Percentiles rank a stretch among this genome's conserved stretches.
Evolutionary conservation across 1,140 invertebrate species (phyloP).

Genomic region (Aphis gossypii): DNA sequence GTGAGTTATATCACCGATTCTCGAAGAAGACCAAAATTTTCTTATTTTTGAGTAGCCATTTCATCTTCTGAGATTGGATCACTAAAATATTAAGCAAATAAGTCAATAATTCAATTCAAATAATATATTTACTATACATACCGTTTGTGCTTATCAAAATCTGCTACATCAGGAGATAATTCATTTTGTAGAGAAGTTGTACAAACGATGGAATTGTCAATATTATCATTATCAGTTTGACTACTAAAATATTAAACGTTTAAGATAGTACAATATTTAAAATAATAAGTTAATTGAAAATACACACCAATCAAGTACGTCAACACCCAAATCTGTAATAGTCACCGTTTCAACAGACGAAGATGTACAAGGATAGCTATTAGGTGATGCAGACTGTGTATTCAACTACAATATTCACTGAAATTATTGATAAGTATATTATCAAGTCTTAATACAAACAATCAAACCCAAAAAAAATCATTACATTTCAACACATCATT

Average conservation of each 20-base stretch:
- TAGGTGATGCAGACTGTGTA: not conserved
- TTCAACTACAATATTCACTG: slow-evolving; percentile 2
- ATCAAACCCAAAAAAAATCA: not conserved
- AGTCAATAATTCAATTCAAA: not conserved
- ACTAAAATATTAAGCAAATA: slow-evolving; percentile 15
- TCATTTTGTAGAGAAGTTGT: no score
- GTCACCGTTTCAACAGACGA: not conserved
- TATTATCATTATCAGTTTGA: no score
- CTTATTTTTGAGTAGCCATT: slow-evolving; percentile 21
- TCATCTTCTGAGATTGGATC: not conserved
- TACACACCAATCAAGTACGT: no score
- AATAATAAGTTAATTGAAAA: no score
- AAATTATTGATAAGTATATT: no score
- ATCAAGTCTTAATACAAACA: not conserved
- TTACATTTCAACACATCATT: slow-evolving; percentile 28
- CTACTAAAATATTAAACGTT: no score
- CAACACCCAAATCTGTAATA: not conserved
- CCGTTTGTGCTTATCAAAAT: no score
- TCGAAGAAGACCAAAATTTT: not conserved
- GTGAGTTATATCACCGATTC: not conserved
- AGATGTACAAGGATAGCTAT: not conserved
- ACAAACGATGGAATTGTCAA: no score
- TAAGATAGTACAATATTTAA: no score
- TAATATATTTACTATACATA: slow-evolving; percentile 30
- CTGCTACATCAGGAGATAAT: no score